phyloP scores from a whole-genome alignment of 2,888 invertebrate genomes.

The Zygogramma bicolorata region DNA sequence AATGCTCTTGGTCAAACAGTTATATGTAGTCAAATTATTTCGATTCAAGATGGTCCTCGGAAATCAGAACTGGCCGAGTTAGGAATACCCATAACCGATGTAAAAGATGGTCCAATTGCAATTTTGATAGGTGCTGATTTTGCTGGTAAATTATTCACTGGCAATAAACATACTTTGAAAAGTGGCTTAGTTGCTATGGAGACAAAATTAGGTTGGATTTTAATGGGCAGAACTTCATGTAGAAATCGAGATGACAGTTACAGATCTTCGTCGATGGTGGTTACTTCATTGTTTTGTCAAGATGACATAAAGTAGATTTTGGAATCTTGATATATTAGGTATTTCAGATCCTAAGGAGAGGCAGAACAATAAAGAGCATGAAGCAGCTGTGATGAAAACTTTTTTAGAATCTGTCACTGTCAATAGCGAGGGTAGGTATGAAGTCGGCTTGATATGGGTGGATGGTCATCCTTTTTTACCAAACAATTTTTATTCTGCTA shows the following conservation, averaged over 20 bases:
- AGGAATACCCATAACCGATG: neutral
- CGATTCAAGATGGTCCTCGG: neutral
- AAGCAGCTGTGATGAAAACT: neutral
- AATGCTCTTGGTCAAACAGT: neutral
- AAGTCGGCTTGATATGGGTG: conserved; percentile 55
- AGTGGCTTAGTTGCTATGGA: neutral
- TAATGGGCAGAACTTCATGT: neutral
- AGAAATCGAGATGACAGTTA: neutral
- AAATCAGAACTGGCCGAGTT: neutral
- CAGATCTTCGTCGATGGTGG: neutral
- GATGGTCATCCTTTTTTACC: conserved; percentile 52
- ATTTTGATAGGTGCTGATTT: neutral
- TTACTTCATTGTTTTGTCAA: neutral
- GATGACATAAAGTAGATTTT: neutral
- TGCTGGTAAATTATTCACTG: conserved; percentile 1
- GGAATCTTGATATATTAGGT: neutral
- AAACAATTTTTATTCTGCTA: conserved; percentile 35
- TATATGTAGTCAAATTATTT: neutral
- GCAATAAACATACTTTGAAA: neutral
- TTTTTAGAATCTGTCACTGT: neutral
- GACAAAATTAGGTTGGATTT: neutral
- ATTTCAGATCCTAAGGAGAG: neutral
- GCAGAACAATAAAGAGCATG: neutral
- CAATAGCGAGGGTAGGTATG: conserved; percentile 40
- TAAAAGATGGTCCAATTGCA: conserved; percentile 1